Evolutionary conservation across 2,113 vertebrate genomes (phyloP).

Genomic region (Tinamus guttatus): DNA sequence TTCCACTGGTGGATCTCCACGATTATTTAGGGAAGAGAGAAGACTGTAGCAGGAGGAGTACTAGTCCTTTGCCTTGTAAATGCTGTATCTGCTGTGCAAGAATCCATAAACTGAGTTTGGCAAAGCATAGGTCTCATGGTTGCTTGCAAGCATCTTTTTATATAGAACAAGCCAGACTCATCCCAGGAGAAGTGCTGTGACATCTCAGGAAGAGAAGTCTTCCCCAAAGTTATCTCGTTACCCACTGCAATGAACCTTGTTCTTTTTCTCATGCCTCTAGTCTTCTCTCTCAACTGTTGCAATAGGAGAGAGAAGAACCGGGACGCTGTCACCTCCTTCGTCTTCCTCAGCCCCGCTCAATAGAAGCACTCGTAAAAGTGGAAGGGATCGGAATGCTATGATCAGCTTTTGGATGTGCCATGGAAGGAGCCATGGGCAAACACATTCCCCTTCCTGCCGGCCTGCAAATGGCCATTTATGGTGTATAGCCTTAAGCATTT

Average conservation of each 20-base stretch:
- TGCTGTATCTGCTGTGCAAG: background rate
- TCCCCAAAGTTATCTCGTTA: background rate
- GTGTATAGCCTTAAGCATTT: background rate
- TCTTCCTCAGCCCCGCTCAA: background rate
- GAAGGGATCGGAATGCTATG: background rate
- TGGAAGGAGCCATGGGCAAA: background rate
- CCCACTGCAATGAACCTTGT: background rate
- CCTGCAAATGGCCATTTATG: background rate
- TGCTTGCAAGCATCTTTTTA: background rate
- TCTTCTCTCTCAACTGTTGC: background rate
- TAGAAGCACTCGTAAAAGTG: background rate
- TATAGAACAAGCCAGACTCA: background rate
- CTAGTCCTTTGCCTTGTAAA: background rate
- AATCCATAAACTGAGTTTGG: fast-evolving
- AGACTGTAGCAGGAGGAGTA: background rate
- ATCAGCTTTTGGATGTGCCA: background rate
- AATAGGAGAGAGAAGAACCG: background rate
- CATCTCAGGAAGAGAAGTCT: background rate
- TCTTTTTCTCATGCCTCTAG: background rate
- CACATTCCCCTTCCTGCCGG: background rate
- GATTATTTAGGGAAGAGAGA: background rate
- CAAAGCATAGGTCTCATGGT: background rate
- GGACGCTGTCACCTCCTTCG: background rate
- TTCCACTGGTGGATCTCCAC: background rate
- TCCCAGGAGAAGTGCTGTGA: background rate